Evolutionary conservation across 2,113 vertebrate species (phyloP).

Genomic region (Piaya cayana): DNA sequence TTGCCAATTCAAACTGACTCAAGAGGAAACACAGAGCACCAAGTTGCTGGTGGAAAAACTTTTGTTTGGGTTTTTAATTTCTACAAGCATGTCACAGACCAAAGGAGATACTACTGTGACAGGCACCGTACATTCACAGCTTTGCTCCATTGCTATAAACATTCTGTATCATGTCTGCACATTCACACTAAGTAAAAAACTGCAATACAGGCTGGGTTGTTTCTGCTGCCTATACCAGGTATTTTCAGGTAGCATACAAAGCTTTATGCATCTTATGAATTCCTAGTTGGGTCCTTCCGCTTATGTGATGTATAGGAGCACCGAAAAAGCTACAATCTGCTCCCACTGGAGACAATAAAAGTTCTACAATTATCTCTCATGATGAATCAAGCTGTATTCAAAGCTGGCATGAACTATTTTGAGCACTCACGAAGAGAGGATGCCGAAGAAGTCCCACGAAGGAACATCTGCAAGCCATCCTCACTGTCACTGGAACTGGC

Average conservation of each 20-base stretch:
- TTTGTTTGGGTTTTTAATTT: not conserved
- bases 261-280: not conserved
- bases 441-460: slow-evolving; percentile 84
- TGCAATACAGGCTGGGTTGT: not conserved
- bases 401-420: not conserved
- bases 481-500: slow-evolving; percentile 92
- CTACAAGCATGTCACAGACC: not conserved
- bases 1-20: not conserved
- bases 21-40: not conserved
- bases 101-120: not conserved
- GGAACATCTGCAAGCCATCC: slow-evolving; percentile 93
- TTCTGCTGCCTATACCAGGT: not conserved
- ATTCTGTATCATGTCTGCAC: not conserved
- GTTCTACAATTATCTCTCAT: not conserved
- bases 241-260: not conserved
- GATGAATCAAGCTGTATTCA: not conserved
- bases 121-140: not conserved
- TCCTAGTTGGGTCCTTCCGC: not conserved
- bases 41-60: not conserved
- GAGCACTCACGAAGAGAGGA: slow-evolving; percentile 89
- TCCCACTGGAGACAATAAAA: not conserved
- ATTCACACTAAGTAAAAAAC: not conserved
- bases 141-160: not conserved
- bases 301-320: not conserved
- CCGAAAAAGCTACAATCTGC: not conserved